These are phyloP conservation scores for Xestia c-nigrum DNA, from an alignment of 2,888 invertebrate genomes.

Conservation along the genomic window DNA sequence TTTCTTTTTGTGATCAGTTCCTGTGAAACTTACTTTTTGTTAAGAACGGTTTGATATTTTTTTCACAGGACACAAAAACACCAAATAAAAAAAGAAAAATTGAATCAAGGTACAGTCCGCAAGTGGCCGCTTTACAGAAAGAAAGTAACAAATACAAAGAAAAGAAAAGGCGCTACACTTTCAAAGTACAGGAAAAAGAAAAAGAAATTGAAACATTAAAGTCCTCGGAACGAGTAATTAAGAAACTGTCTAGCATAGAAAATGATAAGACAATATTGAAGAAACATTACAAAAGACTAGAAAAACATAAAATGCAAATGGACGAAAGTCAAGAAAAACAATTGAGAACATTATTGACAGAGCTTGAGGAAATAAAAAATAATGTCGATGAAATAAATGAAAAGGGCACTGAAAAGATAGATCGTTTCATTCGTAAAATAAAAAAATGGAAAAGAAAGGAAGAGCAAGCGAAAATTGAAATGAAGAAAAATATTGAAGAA, in stretches of 20 bases:
- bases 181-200: background rate
- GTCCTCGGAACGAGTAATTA: no score
- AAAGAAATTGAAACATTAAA: no score
- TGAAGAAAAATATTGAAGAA: background rate
- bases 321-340: background rate
- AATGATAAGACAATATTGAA: background rate
- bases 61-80: constrained; percentile 25
- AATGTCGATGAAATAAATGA: constrained; percentile 2
- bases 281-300: background rate
- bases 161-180: no score
- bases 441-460: constrained; percentile 21
- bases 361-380: constrained; percentile 16
- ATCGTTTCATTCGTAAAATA: background rate
- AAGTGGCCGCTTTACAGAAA: constrained; percentile 14
- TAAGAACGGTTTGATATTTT: constrained; percentile 9
- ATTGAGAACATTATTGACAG: fast-evolving
- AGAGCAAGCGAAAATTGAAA: background rate
- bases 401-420: background rate
- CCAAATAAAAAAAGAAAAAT: constrained; percentile 30
- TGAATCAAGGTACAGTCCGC: constrained; percentile 4
- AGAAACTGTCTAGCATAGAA: background rate
- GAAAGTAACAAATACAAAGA: fast-evolving
- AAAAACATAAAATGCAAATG: background rate
- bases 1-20: no score
- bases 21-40: background rate